Evolutionary conservation across 2,797 vertebrate genomes (phyloP).

Genomic region (Linurgus olivaceus): DNA sequence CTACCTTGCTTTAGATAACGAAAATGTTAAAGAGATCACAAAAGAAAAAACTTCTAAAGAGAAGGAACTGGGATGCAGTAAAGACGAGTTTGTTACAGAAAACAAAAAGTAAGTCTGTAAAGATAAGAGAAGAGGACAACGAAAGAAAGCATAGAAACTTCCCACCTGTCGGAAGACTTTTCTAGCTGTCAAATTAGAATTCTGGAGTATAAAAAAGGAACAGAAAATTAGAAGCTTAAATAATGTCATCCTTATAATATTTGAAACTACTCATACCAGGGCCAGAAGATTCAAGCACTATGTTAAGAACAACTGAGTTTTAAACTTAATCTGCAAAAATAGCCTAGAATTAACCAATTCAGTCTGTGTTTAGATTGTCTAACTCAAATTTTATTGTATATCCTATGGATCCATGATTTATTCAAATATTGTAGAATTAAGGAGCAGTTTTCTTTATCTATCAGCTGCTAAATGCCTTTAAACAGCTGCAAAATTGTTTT

Average conservation of each 20-base stretch:
- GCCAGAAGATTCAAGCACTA: not conserved
- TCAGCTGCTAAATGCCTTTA: not conserved
- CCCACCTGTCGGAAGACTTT: not conserved
- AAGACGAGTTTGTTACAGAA: not conserved
- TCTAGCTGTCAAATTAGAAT: not conserved
- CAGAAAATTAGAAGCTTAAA: not conserved
- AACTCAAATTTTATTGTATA: not conserved
- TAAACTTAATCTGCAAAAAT: not conserved
- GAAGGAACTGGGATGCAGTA: not conserved
- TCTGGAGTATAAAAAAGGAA: not conserved
- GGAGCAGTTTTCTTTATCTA: not conserved
- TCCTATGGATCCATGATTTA: not conserved
- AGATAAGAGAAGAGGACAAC: not conserved
- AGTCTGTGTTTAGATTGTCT: not conserved
- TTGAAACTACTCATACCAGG: not conserved
- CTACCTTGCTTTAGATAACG: not conserved
- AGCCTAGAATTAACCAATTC: not conserved
- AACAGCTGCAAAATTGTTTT: not conserved
- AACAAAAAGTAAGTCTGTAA: not conserved
- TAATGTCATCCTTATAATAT: not conserved
- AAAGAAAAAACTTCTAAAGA: not conserved
- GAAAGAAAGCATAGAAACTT: not conserved
- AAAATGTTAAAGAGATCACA: not conserved
- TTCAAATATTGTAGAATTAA: not conserved
- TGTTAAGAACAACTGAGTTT: not conserved